phyloP scores from a whole-genome alignment of 2,113 vertebrate genomes.

The Zosterops pallidus region DNA sequence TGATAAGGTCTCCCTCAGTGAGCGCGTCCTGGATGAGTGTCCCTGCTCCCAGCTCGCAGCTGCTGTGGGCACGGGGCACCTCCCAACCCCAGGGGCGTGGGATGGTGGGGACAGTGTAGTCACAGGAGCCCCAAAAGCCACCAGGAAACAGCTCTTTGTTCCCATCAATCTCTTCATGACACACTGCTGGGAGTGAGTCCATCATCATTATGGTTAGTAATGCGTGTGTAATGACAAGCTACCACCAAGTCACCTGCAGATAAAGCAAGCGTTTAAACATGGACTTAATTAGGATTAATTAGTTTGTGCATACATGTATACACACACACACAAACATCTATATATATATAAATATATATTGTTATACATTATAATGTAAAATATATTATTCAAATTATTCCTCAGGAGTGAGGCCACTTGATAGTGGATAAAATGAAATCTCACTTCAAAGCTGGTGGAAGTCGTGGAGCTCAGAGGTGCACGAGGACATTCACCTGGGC shows the following conservation, averaged over 20 bases:
- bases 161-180: background rate
- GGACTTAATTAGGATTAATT: background rate
- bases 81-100: background rate
- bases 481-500: accelerated
- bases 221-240: accelerated
- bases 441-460: background rate
- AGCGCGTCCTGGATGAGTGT: background rate
- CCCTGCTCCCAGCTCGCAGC: background rate
- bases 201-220: background rate
- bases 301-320: accelerated
- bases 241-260: background rate
- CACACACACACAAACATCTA: background rate
- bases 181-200: accelerated
- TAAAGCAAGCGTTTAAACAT: accelerated
- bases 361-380: background rate
- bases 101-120: accelerated
- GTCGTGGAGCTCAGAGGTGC: accelerated
- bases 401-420: background rate
- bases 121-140: background rate
- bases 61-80: background rate
- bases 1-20: background rate
- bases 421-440: background rate
- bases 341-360: no score
- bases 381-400: background rate
- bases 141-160: background rate